Conservation (phyloP, 2,888 invertebrate species). For the Trileptium ribeirensis region DNA sequence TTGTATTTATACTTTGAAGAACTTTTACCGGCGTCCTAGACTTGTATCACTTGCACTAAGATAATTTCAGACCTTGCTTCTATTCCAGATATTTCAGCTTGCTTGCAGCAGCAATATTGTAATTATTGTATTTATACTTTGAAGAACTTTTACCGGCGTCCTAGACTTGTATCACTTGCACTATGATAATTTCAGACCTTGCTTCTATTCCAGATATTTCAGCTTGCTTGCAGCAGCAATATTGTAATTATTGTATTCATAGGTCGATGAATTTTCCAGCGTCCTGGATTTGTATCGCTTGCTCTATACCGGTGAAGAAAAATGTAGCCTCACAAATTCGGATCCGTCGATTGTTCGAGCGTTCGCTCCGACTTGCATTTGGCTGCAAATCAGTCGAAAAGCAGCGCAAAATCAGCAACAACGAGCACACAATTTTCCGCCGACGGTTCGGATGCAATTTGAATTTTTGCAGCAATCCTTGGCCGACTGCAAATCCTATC, state of each 20-base stretch:
- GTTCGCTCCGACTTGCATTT: conserved; percentile 90
- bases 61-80: too few relatives aligned
- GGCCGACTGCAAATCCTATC: conserved; percentile 50
- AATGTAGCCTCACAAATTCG: conserved; percentile 79
- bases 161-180: too few relatives aligned
- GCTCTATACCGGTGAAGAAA: conserved; percentile 80
- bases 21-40: too few relatives aligned
- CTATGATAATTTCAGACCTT: too few relatives aligned
- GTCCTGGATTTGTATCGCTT: conserved; percentile 83
- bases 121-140: too few relatives aligned
- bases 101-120: too few relatives aligned
- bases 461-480: conserved; percentile 67
- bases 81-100: too few relatives aligned
- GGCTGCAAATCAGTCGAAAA: conserved; percentile 70
- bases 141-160: too few relatives aligned
- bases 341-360: conserved; percentile 67
- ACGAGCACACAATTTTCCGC: neutral
- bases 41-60: too few relatives aligned
- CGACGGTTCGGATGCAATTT: conserved; percentile 35
- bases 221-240: neutral
- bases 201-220: too few relatives aligned
- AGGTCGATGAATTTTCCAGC: conserved; percentile 67
- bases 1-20: too few relatives aligned
- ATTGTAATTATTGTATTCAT: neutral
- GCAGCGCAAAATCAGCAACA: neutral